Conservation (phyloP, 1,140 invertebrate genomes). For the Lerema accius region DNA sequence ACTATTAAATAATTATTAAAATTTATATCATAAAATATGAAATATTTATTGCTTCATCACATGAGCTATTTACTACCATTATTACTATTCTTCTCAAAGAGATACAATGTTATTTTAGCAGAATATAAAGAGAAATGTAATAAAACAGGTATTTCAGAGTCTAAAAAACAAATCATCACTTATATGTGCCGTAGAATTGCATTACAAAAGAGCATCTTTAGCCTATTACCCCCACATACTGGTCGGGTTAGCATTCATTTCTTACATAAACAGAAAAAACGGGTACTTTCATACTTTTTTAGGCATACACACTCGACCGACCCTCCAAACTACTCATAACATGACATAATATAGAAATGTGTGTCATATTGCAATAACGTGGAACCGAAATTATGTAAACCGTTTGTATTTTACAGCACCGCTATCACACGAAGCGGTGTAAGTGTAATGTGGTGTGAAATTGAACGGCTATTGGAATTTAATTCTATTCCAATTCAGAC, state of each 20-base stretch:
- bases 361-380: conserved; percentile 55
- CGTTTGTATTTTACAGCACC: conserved; percentile 19
- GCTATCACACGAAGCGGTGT: conserved; percentile 12
- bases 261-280: conserved; percentile 33
- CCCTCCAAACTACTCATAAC: conserved; percentile 44
- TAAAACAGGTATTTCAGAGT: no score
- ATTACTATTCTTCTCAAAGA: no score
- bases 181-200: no score
- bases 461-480: conserved; percentile 24
- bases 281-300: conserved; percentile 33
- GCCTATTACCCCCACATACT: conserved; percentile 16
- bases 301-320: conserved; percentile 37
- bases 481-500: conserved; percentile 16
- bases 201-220: conserved; percentile 7
- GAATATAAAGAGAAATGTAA: no score
- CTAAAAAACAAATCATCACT: no score
- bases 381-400: conserved; percentile 57
- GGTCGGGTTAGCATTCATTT: conserved; percentile 19
- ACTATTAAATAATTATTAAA: no score
- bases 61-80: no score
- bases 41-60: no score
- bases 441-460: conserved; percentile 32
- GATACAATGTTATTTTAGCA: no score
- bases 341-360: conserved; percentile 71
- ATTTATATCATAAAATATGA: no score